Conservation (phyloP, 2,113 vertebrate genomes). For the Anguilla japonica region DNA sequence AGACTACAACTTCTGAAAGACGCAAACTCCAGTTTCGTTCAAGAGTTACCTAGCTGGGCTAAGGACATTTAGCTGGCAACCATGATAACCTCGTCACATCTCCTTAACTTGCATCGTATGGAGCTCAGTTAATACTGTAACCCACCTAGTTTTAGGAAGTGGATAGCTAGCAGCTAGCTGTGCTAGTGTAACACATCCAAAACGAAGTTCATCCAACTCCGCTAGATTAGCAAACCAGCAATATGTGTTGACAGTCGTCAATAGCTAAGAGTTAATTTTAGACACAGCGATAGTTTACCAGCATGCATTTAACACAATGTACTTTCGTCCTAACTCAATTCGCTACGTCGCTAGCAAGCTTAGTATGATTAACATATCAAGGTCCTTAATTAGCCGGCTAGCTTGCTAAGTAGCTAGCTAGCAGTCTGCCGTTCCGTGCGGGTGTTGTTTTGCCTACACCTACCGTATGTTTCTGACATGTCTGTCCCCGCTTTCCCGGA, state of each 20-base stretch:
- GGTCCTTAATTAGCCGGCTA: slow-evolving; percentile 12
- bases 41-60: neutral
- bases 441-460: slow-evolving; percentile 21
- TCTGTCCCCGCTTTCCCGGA: slow-evolving; percentile 51
- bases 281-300: neutral
- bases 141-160: too few relatives aligned
- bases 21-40: neutral
- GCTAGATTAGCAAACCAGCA: neutral
- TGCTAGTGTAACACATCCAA: neutral
- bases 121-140: too few relatives aligned
- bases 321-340: neutral
- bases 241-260: neutral
- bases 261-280: neutral
- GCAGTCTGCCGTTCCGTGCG: neutral
- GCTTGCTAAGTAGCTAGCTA: neutral
- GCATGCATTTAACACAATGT: neutral
- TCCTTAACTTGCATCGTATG: too few relatives aligned
- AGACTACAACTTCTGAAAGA: neutral
- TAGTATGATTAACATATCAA: slow-evolving; percentile 8
- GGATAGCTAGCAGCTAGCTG: neutral
- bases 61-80: neutral
- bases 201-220: slow-evolving; percentile 1
- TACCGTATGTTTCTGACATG: slow-evolving; percentile 82
- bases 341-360: slow-evolving; percentile 33
- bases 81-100: too few relatives aligned